Percentiles rank a stretch among this genome's conserved stretches.
Evolutionary conservation across 2,113 vertebrate genomes (phyloP).

Genomic region (Gracilinanus agilis): DNA sequence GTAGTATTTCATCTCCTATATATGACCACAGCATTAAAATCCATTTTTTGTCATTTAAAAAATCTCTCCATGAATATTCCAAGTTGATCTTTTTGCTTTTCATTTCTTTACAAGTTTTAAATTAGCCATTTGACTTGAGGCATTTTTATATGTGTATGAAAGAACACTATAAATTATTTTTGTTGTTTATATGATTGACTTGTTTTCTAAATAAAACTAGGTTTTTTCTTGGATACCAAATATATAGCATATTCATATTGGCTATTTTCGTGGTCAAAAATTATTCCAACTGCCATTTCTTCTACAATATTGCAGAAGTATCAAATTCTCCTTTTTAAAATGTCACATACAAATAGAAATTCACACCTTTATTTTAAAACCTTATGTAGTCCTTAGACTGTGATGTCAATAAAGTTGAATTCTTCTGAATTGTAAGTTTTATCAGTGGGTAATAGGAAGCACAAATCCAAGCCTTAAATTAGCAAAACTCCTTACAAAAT

Average conservation of each 20-base stretch:
- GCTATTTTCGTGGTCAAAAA: not conserved
- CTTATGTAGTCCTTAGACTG: not conserved
- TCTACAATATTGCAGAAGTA: slow-evolving; percentile 9
- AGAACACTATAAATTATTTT: slow-evolving; percentile 31
- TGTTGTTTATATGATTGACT: not conserved
- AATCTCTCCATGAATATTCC: slow-evolving; percentile 27
- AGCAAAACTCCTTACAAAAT: slow-evolving; percentile 5
- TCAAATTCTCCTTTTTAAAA: slow-evolving; percentile 16
- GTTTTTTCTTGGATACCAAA: slow-evolving; percentile 11
- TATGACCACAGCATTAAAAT: not conserved
- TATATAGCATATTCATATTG: slow-evolving; percentile 27
- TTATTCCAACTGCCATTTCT: slow-evolving; percentile 30
- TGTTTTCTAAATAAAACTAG: slow-evolving; percentile 54
- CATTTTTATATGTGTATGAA: slow-evolving; percentile 24
- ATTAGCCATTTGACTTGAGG: not conserved
- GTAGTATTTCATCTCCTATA: not conserved
- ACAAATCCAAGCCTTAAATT: slow-evolving; percentile 11
- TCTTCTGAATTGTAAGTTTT: slow-evolving; percentile 16
- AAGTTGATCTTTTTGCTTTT: not conserved
- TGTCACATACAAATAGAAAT: not conserved
- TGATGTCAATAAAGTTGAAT: slow-evolving; percentile 21
- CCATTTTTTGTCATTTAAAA: slow-evolving; percentile 1
- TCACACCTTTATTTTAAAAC: slow-evolving; percentile 30
- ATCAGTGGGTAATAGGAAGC: slow-evolving; percentile 33
- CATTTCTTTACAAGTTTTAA: slow-evolving; percentile 27